Conservation (phyloP, 2,113 vertebrate genomes). For the Anser cygnoides region DNA sequence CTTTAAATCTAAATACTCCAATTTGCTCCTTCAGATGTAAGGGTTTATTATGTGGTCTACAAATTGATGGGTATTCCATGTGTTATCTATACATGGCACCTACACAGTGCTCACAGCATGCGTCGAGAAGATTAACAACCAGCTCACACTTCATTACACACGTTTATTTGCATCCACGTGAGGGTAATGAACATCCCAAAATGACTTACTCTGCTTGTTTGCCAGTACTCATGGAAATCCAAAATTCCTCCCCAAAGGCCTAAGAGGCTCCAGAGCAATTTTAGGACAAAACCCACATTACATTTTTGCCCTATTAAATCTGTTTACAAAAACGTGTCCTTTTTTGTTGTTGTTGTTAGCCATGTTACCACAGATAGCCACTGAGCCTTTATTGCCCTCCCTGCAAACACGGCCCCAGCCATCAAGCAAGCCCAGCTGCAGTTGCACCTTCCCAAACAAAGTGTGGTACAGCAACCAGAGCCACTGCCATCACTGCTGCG, state of each 20-base stretch:
- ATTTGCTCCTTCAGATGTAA: constrained; percentile 79
- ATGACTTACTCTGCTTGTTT: background rate
- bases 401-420: background rate
- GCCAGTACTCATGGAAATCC: fast-evolving
- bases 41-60: constrained; percentile 84
- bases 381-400: background rate
- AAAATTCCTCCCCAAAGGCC: background rate
- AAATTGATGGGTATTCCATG: constrained; percentile 80
- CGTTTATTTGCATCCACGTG: fast-evolving
- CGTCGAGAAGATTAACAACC: background rate
- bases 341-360: background rate
- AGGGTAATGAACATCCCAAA: fast-evolving
- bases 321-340: background rate
- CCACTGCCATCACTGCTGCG: background rate
- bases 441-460: background rate
- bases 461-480: background rate
- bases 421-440: background rate
- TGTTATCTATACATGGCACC: constrained; percentile 75
- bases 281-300: fast-evolving
- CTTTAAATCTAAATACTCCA: constrained; percentile 72
- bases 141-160: background rate
- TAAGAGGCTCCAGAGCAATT: fast-evolving
- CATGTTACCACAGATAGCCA: fast-evolving
- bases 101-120: background rate
- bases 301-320: background rate